phyloP scores from a whole-genome alignment of 2,113 vertebrate genomes.

The Tenebrosternarchus preto region DNA sequence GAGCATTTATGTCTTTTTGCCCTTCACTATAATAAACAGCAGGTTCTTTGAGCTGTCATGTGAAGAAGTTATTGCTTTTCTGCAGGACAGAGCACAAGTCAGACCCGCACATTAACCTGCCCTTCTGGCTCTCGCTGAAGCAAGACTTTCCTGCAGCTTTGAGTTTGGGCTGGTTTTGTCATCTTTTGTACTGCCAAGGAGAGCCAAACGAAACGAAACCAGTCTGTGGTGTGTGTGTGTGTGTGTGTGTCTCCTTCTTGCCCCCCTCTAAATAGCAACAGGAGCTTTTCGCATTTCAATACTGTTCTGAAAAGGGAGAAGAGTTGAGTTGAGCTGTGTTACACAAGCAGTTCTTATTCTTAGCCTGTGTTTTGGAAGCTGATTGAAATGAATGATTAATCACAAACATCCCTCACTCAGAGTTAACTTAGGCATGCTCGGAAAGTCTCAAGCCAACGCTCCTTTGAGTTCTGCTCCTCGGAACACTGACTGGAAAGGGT shows the following conservation, averaged over 20 bases:
- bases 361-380: background rate
- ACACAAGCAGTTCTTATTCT: background rate
- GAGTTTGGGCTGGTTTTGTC: constrained; percentile 7
- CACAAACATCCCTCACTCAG: background rate
- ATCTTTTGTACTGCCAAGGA: constrained; percentile 36
- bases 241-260: constrained; percentile 12
- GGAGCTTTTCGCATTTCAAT: background rate
- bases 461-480: background rate
- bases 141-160: background rate
- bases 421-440: background rate
- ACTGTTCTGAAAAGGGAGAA: background rate
- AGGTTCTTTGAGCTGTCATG: background rate
- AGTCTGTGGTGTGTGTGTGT: constrained; percentile 49
- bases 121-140: no score
- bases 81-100: background rate
- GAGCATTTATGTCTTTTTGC: no score
- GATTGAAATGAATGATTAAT: constrained; percentile 24
- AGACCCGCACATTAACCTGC: no score
- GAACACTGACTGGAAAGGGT: background rate
- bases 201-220: constrained; percentile 63
- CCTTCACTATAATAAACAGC: background rate
- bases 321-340: background rate
- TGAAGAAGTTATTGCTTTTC: background rate
- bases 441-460: background rate
- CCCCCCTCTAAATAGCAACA: constrained; percentile 30